A percentile compares a stretch with the other conserved stretches of the same genome.
phyloP scores from a whole-genome alignment of 1,140 invertebrate species.

The Melipona quadrifasciata region DNA sequence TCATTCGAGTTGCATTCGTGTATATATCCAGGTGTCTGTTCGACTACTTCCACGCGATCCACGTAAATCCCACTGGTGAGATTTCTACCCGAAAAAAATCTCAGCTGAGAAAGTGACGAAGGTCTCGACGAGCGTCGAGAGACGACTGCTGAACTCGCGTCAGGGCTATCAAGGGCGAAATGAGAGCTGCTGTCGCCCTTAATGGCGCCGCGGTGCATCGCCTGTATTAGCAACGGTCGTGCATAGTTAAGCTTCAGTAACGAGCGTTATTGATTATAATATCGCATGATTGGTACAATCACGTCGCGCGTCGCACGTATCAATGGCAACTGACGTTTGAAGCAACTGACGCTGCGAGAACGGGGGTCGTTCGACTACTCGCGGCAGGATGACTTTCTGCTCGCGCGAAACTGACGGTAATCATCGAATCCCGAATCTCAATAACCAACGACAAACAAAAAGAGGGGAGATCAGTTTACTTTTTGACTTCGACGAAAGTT shows the following conservation, averaged over 20 bases:
- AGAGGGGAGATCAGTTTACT: neutral
- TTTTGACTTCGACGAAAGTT: neutral
- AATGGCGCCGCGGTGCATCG: slow-evolving; percentile 48
- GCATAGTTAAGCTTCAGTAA: slow-evolving; percentile 70
- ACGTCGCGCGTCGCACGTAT: slow-evolving; percentile 72
- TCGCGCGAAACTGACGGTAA: neutral
- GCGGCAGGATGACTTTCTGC: neutral
- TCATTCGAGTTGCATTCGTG: slow-evolving; percentile 19
- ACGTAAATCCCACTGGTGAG: too few relatives aligned
- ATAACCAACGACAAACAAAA: neutral
- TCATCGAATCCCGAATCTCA: neutral
- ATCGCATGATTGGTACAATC: slow-evolving; percentile 79
- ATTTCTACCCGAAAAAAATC: neutral
- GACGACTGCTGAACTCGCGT: neutral
- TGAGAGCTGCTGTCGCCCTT: slow-evolving; percentile 52
- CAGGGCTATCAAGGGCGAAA: slow-evolving; percentile 1
- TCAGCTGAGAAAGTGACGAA: neutral
- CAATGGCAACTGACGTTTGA: slow-evolving; percentile 75
- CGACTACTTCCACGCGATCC: neutral
- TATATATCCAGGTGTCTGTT: neutral
- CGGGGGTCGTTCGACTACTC: slow-evolving; percentile 44
- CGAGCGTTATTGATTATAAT: slow-evolving; percentile 79
- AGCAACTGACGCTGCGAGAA: slow-evolving; percentile 57
- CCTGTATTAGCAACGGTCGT: slow-evolving; percentile 53
- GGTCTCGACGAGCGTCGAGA: neutral